A percentile compares a stretch with the other conserved stretches of the same genome.
These are phyloP conservation scores for Sorex fumeus DNA, from an alignment of 2,113 vertebrate species.

Conservation along the genomic window DNA sequence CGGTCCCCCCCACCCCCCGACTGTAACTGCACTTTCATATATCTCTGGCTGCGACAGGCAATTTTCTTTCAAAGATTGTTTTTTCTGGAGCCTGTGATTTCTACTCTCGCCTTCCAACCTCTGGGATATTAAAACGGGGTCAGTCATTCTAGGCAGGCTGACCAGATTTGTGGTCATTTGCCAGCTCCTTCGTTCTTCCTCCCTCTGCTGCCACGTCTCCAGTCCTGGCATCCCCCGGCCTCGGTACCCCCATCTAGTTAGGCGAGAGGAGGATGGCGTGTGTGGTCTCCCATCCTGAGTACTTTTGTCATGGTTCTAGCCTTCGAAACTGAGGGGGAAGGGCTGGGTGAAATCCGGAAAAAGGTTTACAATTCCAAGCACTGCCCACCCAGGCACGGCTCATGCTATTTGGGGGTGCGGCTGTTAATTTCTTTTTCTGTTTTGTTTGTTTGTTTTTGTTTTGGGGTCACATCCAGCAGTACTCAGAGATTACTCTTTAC, in stretches of 20 bases:
- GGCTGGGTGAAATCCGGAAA: background rate
- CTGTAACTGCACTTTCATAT: constrained; percentile 84
- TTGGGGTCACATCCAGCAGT: too few species aligned
- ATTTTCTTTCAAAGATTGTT: constrained; percentile 87
- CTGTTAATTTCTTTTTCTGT: background rate
- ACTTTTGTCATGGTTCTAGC: background rate
- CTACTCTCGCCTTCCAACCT: constrained; percentile 83
- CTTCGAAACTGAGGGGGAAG: background rate
- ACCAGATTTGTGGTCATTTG: constrained; percentile 79
- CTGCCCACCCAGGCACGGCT: too few species aligned
- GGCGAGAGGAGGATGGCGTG: background rate
- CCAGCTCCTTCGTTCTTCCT: constrained; percentile 44
- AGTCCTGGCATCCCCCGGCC: constrained; percentile 5
- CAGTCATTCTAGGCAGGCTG: constrained; percentile 82
- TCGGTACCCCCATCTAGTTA: background rate
- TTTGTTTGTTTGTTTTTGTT: too few species aligned
- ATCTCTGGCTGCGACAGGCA: constrained; percentile 85
- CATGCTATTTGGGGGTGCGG: background rate
- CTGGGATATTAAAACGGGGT: constrained; percentile 85
- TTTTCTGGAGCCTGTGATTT: constrained; percentile 86
- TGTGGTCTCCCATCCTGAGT: background rate
- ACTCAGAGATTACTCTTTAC: too few species aligned
- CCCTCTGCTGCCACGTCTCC: constrained; percentile 45
- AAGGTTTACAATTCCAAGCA: background rate
- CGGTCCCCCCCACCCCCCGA: constrained; percentile 56